Conservation (phyloP, 2,797 vertebrate genomes). For the Allobates femoralis region DNA sequence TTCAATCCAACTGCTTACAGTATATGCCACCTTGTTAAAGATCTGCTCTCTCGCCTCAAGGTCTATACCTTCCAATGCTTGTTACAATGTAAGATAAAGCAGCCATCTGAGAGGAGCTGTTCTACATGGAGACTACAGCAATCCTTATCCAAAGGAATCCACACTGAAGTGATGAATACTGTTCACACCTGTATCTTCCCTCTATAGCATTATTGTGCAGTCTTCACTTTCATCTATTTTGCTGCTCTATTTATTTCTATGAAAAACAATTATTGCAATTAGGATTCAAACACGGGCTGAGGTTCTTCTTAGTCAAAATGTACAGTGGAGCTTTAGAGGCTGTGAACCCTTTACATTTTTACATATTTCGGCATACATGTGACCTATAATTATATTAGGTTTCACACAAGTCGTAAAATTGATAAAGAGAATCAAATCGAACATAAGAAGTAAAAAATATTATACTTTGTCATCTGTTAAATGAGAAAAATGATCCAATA, state of each 20-base stretch:
- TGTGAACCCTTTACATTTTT: no score
- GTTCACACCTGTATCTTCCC: not conserved
- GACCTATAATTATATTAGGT: no score
- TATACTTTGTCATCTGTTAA: no score
- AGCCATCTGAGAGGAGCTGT: conserved; percentile 26
- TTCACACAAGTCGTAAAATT: no score
- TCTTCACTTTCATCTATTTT: not conserved
- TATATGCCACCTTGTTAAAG: conserved; percentile 60
- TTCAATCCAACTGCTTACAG: conserved; percentile 65
- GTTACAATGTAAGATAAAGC: conserved; percentile 44
- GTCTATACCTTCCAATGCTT: conserved; percentile 22
- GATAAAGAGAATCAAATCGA: no score
- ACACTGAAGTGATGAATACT: conserved; percentile 1
- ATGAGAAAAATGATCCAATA: no score
- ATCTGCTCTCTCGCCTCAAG: conserved; percentile 44
- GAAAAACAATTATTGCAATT: no score
- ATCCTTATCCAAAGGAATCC: conserved; percentile 35
- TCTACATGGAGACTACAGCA: conserved; percentile 45
- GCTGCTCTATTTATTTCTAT: not conserved
- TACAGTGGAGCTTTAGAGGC: no score
- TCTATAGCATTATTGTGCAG: not conserved
- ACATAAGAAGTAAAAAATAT: no score
- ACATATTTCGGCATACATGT: no score
- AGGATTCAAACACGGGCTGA: no score
- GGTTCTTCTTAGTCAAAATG: no score